Percentiles rank a stretch among this genome's conserved stretches.
Conservation (phyloP, 2,797 vertebrate genomes). For the Holocentrus rufus region DNA sequence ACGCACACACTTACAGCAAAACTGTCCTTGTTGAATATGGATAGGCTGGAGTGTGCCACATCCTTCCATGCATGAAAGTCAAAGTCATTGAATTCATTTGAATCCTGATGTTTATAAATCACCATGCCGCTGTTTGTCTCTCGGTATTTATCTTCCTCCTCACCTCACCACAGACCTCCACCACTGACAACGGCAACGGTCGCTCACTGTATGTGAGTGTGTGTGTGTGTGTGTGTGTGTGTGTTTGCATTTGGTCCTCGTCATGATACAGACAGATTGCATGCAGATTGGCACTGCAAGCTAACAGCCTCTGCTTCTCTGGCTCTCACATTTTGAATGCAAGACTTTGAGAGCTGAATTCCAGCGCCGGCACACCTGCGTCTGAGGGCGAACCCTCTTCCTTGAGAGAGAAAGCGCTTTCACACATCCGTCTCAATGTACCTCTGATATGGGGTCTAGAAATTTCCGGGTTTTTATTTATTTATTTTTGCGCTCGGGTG, state of each 20-base stretch:
- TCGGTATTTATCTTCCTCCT: constrained; percentile 43
- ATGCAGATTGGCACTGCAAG: constrained; percentile 20
- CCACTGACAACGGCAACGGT: not conserved
- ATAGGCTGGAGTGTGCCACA: constrained; percentile 30
- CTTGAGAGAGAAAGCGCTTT: not conserved
- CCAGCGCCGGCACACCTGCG: not conserved
- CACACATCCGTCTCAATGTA: not conserved
- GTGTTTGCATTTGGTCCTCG: constrained; percentile 29
- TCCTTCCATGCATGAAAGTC: constrained; percentile 60
- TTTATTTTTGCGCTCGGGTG: not conserved
- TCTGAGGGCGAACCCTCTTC: constrained; percentile 38
- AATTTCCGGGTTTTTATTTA: not conserved
- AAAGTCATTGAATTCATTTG: constrained; percentile 63
- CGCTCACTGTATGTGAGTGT: constrained; percentile 6
- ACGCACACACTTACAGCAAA: constrained; percentile 7
- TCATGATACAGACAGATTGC: not conserved
- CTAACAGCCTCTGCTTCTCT: constrained; percentile 13
- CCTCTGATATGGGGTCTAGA: not conserved
- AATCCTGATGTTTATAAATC: constrained; percentile 53
- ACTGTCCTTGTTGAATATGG: constrained; percentile 61
- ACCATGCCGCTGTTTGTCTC: constrained; percentile 22
- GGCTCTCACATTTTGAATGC: constrained; percentile 3
- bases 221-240: constrained; percentile 25
- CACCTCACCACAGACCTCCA: constrained; percentile 29
- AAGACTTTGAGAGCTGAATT: not conserved